Evolutionary conservation across 2,888 invertebrate species (phyloP), one percentile per base, ranked within the genome.

Genomic region (Tineola bisselliella): DNA sequence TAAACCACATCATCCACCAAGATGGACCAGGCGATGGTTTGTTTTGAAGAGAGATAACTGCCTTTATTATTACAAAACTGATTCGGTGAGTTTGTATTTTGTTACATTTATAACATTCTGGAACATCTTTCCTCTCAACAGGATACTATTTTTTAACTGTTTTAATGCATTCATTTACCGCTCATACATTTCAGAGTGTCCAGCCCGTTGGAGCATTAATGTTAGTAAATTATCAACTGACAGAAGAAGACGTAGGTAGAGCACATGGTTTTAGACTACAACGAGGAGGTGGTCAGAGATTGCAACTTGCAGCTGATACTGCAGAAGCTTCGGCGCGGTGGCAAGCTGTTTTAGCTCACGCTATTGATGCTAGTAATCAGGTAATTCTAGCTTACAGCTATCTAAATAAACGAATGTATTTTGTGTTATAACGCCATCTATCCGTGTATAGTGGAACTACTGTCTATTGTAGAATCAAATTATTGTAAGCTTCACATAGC

Each of bases 1-100:
- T n/a, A 74, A 73, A 19, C 77, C 82, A 0, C 83, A 82, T 52
- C 82, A 81, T 43, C 89, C 89, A 1, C 75, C 84, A 0, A 90
- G 92, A 63, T 98, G 97, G 97, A 93, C 95, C 60, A 88, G 94
- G 62, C 88, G 98, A 66, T 98, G 95, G 95, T 97, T 97, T 80
- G 93, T 94, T 65, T 87, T 98, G 61, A 93, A 96, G 69, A 91
- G 93, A 61, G 97, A 98, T 84, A 95, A 96, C 86, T 97, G 96
- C 84, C 89, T 98, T 64, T 98, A 97, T 81, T 97, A 94, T 83
- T 98, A 97, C 84, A 97, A 97, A 88, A 94, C 93, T 70, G 95
- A 96, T 80, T 89, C 92, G 79, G 96, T 96, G 80, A 89, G 90
- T 86, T 38, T 10, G 6, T 44, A 44, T 44, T 44, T 44, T 31